Evolutionary conservation across 2,888 invertebrate genomes (phyloP).

Genomic region (Nymphalis polychloros): DNA sequence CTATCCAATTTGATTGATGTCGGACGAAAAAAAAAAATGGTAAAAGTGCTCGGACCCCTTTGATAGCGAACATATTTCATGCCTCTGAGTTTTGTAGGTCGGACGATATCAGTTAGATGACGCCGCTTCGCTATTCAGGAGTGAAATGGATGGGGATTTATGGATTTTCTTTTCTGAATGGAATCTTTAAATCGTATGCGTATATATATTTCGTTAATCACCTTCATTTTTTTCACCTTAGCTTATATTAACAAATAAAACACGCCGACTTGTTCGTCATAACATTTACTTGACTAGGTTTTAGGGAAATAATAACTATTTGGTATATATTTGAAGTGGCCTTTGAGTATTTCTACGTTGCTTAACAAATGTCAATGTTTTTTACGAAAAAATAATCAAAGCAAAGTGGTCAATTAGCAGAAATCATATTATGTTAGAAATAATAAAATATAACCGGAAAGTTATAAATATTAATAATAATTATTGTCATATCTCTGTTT

Average conservation of each 20-base stretch:
- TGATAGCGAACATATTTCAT: slow-evolving; percentile 69
- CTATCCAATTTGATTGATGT: slow-evolving; percentile 44
- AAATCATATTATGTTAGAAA: background rate
- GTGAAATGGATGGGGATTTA: slow-evolving; percentile 46
- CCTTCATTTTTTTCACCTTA: too few relatives aligned
- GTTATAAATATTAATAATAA: background rate
- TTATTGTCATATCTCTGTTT: background rate
- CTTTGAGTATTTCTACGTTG: too few relatives aligned
- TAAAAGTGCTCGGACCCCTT: slow-evolving; percentile 46
- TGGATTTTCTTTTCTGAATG: slow-evolving; percentile 44
- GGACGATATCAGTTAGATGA: slow-evolving; percentile 49
- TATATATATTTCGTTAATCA: slow-evolving; percentile 21
- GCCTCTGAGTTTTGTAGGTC: slow-evolving; percentile 58
- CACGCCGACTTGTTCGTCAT: too few relatives aligned
- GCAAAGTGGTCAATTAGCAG: background rate
- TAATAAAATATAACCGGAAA: background rate
- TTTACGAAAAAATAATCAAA: too few relatives aligned
- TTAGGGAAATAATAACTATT: too few relatives aligned
- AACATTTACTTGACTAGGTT: too few relatives aligned
- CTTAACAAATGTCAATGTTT: too few relatives aligned
- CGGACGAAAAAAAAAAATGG: slow-evolving; percentile 37
- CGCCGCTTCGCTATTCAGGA: slow-evolving; percentile 47
- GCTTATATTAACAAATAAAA: too few relatives aligned
- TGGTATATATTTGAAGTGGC: too few relatives aligned
- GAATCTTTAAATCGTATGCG: slow-evolving; percentile 35